Base-by-base conservation (phyloP, 2,113 vertebrate species). In the Oncorhynchus keta region DNA sequence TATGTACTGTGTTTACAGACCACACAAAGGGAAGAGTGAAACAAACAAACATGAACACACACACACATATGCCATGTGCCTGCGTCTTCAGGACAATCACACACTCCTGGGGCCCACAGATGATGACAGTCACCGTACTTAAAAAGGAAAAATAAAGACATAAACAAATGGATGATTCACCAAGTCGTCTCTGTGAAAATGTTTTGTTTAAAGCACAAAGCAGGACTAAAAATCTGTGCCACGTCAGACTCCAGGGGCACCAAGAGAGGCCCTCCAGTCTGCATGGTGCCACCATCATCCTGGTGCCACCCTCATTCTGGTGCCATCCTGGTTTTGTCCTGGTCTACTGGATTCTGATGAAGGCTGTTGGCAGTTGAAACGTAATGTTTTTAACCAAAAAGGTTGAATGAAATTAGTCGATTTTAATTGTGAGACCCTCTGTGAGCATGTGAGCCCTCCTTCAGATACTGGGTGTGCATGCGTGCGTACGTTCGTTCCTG, bases 41-140 rank as follows among this genome's bases (percentile, higher is more conserved):
- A 57, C 70, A 72, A 14, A 32, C 70, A 59, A 49, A 55, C 70
- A 72, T 16, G 12, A 22, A 30, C 49, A 20, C 24, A 30, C 28
- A 30, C 26, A 51, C 48, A 32, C n/a, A 80, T 72, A 85, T 11
- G 9, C 39, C 30, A 7, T n/a, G 35, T 4, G 20, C 28, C 16
- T 35, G 30, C 28, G 14, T 20, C 24, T 86, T 77, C 82, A 81
- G 30, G 70, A 70, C 7, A 55, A 24, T 74, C 69, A 69, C 75
- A 74, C 75, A 18, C 69, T 51, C 48, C n/a, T n/a, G 81, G 76
- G 82, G 79, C 75, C 70, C 74, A n/a, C 22, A 61, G 57, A 78
- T 1, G 3, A 84, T 66, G 48, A 82, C 70, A 81, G 61, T n/a
- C 22, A 30, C 24, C 3, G 22, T 16, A 66, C 39, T 61, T 9